Evolutionary conservation across 2,888 invertebrate genomes (phyloP), one percentile per base, ranked within the genome.

Genomic region (Drosophila bunnanda): DNA sequence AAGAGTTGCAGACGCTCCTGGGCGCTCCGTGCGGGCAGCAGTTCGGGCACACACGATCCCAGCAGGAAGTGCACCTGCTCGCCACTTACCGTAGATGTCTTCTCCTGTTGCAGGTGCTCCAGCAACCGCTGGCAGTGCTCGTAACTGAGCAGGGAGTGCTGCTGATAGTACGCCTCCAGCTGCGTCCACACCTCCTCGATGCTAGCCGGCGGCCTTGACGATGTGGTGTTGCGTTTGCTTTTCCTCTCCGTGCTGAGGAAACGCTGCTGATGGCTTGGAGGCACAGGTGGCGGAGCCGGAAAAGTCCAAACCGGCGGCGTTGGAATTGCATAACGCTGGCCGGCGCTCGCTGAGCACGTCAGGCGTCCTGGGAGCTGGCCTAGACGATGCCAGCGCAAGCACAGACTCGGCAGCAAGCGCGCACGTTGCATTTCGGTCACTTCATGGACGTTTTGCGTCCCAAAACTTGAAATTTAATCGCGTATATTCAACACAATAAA

Each of bases 21-120:
- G 0, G 93, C 78, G 0, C 92, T 89, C 67, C 94, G 93, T 78
- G 94, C 93, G 0, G 94, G 93, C 52, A 95, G 86, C 34, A 88
- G 55, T 6, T 87, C 82, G 8, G 94, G 82, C 54, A 94, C 93
- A 30, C 93, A 89, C 68, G 94, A 94, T 60, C 93, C 91, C 1
- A 96, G 91, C 20, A 96, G 80, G 48, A 92, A 91, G 48, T 90
- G 71, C 17, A 89, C 69, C 32, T 91, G 90, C 3, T 82, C 86
- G 0, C 59, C 43, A 4, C 41, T 77, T 0, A 89, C 61, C 1
- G 53, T 6, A 5, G 17, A 39, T 17, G 9, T 10, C 7, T 1
- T 39, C 22, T 32, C 13, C 58, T 5, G 1, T 10, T 78, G 56
- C 7, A 91, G 36, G 2, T 71, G 67, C 30, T 83, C 81, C 36